Evolutionary conservation across 1,140 invertebrate species (phyloP), one percentile per base, ranked within the genome.

Genomic region (Sarcophaga bullata): DNA sequence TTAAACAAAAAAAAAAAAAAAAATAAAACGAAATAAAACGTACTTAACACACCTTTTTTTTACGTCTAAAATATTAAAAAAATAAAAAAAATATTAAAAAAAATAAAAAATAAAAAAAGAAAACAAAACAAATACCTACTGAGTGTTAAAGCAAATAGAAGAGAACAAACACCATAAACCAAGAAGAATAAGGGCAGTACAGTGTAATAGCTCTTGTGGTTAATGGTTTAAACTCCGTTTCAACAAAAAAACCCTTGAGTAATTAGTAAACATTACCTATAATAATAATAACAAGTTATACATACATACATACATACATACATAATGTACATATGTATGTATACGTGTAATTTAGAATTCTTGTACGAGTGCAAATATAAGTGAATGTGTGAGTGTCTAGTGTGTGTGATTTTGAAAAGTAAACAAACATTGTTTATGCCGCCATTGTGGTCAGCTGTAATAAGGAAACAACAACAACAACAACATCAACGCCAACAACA

Each of bases 21-120:
- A 17, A 80, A n/a, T 48, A 9, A 68, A 81, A 81, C n/a, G n/a
- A 68, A 72, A 47, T 81, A n/a, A 68, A 68, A 58, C 58, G 25
- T 49, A 9, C 15, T 52, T 48, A 17, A 48, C 48, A 62, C 46
- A 78, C 68, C 48, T 50, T 50, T 49, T 49, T 49, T 17, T 73
- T 50, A 17, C 48, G 46, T 46, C 13, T 5, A 50, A 54, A 80
- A 25, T 62, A 58, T 13, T 25, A 68, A 15, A 81, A 62, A 19
- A 19, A 82, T 46, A 46, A 9, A 25, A 8, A 52, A 72, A 80
- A 58, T 25, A 52, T 52, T 76, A 82, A 73, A 8, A 82, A 47
- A 47, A 15, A 19, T 54, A n/a, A 73, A 17, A 25, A 50, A 3
- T 52, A 73, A 75, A 37, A 58, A 58, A 58, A 1, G 25, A 58